Evolutionary conservation across 2,888 invertebrate species (phyloP).

Genomic region (Thalpophila matura): DNA sequence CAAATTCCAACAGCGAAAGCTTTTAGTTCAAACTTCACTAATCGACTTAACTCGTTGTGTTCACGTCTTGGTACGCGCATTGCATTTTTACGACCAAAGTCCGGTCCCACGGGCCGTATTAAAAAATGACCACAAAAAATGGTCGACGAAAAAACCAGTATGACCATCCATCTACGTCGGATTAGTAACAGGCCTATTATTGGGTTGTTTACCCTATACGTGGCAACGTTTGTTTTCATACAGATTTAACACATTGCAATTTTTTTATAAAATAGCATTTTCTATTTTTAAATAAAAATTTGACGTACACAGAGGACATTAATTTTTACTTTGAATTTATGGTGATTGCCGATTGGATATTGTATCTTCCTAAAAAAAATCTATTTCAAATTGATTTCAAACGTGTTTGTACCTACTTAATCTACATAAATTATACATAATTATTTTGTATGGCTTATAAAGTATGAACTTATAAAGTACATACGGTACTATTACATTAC

Average conservation of each 20-base stretch:
- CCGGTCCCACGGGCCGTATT: conserved; percentile 74
- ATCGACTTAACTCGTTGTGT: conserved; percentile 61
- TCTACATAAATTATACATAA: too few species aligned
- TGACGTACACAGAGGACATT: too few species aligned
- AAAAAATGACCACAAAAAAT: conserved; percentile 77
- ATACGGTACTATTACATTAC: too few species aligned
- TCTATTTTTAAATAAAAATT: not conserved
- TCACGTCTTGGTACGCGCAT: conserved; percentile 70
- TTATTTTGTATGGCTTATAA: too few species aligned
- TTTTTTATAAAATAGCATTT: conserved; percentile 10
- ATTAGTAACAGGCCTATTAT: conserved; percentile 71
- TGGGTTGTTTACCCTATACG: conserved; percentile 73
- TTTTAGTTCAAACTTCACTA: conserved; percentile 59
- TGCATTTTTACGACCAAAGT: conserved; percentile 76
- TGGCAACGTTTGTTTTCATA: conserved; percentile 56
- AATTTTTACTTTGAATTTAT: too few species aligned
- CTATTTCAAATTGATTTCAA: too few species aligned
- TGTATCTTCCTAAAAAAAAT: too few species aligned
- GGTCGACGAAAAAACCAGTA: conserved; percentile 73
- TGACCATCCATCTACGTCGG: conserved; percentile 73
- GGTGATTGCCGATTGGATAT: too few species aligned
- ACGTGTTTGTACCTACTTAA: too few species aligned
- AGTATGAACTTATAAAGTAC: too few species aligned
- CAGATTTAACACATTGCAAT: conserved; percentile 51
- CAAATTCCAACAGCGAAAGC: conserved; percentile 54